Percentiles rank a stretch among this genome's conserved stretches.
phyloP scores from a whole-genome alignment of 2,113 vertebrate species.

The Centropristis striata region DNA sequence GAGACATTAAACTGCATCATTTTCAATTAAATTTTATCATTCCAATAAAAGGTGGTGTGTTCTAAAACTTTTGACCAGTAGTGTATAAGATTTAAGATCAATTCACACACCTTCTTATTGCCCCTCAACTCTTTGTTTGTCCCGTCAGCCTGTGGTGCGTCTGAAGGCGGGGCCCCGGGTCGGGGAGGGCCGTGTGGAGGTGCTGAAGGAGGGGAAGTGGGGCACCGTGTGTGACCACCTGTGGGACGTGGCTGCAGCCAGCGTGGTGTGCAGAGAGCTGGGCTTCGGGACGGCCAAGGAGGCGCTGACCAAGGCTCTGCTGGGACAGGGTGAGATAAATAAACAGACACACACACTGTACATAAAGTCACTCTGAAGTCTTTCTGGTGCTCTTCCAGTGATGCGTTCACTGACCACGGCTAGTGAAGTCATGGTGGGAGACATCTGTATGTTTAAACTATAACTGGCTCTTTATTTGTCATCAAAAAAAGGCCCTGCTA shows the following conservation, averaged over 20 bases:
- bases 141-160: slow-evolving; percentile 82
- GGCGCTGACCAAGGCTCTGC: slow-evolving; percentile 88
- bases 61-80: no score
- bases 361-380: slow-evolving; percentile 14
- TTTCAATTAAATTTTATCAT: no score
- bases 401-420: neutral
- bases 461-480: neutral
- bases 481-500: neutral
- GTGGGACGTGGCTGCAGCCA: slow-evolving; percentile 93
- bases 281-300: slow-evolving; percentile 93
- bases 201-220: slow-evolving; percentile 93
- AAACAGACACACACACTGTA: slow-evolving; percentile 11
- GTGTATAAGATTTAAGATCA: neutral
- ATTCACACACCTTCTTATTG: neutral
- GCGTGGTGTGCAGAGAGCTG: slow-evolving; percentile 94
- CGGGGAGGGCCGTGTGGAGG: slow-evolving; percentile 95
- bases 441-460: slow-evolving; percentile 7
- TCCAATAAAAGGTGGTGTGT: no score
- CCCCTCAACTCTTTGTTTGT: neutral
- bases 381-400: slow-evolving; percentile 4
- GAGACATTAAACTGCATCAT: no score
- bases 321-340: slow-evolving; percentile 93
- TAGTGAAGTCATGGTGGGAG: slow-evolving; percentile 10
- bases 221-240: slow-evolving; percentile 93
- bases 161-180: slow-evolving; percentile 91